Percentiles rank a stretch among this genome's conserved stretches.
Conservation (phyloP, 2,113 vertebrate species). For the Brachirus orientalis region DNA sequence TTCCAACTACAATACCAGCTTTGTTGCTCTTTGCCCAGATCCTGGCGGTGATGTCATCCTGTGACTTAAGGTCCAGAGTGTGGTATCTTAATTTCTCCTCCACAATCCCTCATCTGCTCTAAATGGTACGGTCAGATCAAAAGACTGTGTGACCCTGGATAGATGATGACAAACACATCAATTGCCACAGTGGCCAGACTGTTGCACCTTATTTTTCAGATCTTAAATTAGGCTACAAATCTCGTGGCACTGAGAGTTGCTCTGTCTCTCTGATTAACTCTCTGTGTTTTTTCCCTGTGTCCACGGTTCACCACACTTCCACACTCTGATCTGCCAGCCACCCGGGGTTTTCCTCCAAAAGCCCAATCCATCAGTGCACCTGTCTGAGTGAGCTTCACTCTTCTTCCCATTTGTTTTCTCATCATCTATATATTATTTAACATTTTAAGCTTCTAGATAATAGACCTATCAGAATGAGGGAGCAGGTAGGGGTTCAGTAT, state of each 20-base stretch:
- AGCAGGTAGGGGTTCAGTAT: not conserved
- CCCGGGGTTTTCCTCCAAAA: too few species aligned
- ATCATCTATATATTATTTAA: not conserved
- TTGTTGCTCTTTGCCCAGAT: slow-evolving; percentile 56
- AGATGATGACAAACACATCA: not conserved
- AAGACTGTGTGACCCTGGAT: slow-evolving; percentile 4
- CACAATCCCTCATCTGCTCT: slow-evolving; percentile 26
- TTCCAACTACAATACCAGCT: slow-evolving; percentile 62
- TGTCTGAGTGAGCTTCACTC: too few species aligned
- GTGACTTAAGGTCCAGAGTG: slow-evolving; percentile 64
- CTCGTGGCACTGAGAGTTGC: too few species aligned
- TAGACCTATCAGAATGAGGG: not conserved
- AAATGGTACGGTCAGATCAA: slow-evolving; percentile 33
- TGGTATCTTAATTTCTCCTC: slow-evolving; percentile 18
- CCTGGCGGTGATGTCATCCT: slow-evolving; percentile 72
- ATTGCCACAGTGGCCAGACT: not conserved
- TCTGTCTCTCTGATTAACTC: too few species aligned
- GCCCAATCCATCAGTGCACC: too few species aligned
- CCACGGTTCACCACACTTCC: too few species aligned
- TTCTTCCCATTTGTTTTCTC: too few species aligned
- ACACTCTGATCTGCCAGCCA: too few species aligned
- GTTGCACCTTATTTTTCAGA: too few species aligned
- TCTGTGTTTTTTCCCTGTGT: too few species aligned
- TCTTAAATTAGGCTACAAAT: too few species aligned
- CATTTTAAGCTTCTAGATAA: not conserved